Conservation (phyloP, 2,888 invertebrate genomes). For the Pyrrhia umbra region DNA sequence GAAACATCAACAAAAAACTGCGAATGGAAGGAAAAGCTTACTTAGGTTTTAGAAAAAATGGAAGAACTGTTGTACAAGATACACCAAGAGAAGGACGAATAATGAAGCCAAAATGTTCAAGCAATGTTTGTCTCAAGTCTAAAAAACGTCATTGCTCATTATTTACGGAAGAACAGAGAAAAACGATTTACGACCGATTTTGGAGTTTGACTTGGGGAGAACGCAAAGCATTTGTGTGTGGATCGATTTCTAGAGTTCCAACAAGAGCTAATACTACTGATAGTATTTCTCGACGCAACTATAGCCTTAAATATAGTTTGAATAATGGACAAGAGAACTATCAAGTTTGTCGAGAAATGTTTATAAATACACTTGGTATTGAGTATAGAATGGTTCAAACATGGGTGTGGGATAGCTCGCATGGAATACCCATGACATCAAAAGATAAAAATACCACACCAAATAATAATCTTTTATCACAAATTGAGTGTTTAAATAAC, state of each 20-base stretch:
- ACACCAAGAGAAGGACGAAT: conserved; percentile 21
- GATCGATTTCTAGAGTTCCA: conserved; percentile 19
- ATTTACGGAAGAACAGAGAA: conserved; percentile 27
- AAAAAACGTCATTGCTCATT: conserved; percentile 23
- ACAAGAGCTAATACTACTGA: conserved; percentile 25
- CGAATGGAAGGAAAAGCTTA: conserved; percentile 24
- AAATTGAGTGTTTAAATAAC: conserved; percentile 26
- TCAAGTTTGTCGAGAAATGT: conserved; percentile 30
- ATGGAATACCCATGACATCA: conserved; percentile 28
- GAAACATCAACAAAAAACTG: conserved; percentile 19
- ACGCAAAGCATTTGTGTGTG: conserved; percentile 17
- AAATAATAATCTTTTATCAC: conserved; percentile 20
- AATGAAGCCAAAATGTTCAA: conserved; percentile 22
- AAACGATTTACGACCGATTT: conserved; percentile 24
- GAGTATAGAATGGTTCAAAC: no score
- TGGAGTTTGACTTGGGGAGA: conserved; percentile 30
- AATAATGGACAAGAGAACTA: conserved; percentile 30
- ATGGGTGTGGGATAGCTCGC: conserved; percentile 16
- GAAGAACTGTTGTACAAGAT: conserved; percentile 19
- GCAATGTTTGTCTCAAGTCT: conserved; percentile 18
- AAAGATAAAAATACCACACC: conserved; percentile 23
- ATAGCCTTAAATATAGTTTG: conserved; percentile 26
- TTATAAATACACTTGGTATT: conserved; percentile 23
- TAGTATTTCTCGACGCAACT: conserved; percentile 21
- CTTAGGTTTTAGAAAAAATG: conserved; percentile 17